Percentiles rank a stretch among this genome's conserved stretches.
phyloP scores from a whole-genome alignment of 2,888 invertebrate species.

The Ischnus inquisitorius region DNA sequence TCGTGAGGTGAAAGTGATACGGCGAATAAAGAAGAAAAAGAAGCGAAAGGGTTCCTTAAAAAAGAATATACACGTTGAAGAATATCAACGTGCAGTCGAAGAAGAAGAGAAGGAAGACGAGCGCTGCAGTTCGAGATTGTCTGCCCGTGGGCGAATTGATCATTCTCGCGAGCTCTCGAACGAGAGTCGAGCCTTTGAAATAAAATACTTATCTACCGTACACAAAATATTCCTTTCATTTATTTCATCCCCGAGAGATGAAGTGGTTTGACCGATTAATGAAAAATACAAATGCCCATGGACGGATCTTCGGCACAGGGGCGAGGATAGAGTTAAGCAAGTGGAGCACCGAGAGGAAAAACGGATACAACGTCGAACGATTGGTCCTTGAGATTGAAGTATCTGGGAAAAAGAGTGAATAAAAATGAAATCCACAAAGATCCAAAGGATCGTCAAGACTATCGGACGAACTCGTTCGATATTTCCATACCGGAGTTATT shows the following conservation, averaged over 20 bases:
- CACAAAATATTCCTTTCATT: conserved; percentile 14
- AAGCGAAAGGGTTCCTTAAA: conserved; percentile 15
- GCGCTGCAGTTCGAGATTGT: neutral
- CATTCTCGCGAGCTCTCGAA: neutral
- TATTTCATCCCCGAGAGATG: conserved; percentile 4
- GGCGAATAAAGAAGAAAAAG: conserved; percentile 13
- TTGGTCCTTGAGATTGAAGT: no score
- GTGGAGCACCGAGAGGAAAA: neutral
- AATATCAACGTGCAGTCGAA: no score
- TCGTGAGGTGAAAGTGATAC: conserved; percentile 58
- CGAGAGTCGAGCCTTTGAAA: conserved; percentile 3
- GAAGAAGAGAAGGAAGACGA: conserved; percentile 10
- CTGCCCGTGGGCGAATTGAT: neutral
- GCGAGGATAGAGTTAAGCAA: neutral
- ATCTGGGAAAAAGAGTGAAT: neutral
- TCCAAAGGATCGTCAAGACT: conserved; percentile 11
- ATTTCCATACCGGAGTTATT: conserved; percentile 36
- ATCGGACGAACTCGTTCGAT: conserved; percentile 24
- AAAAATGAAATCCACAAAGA: conserved; percentile 5
- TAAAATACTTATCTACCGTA: neutral
- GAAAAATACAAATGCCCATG: conserved; percentile 24
- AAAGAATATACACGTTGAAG: neutral
- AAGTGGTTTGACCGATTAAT: conserved; percentile 7
- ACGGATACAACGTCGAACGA: neutral
- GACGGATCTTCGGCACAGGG: neutral